phyloP scores from a whole-genome alignment of 2,888 invertebrate genomes.

The Trachelus troglodyta region DNA sequence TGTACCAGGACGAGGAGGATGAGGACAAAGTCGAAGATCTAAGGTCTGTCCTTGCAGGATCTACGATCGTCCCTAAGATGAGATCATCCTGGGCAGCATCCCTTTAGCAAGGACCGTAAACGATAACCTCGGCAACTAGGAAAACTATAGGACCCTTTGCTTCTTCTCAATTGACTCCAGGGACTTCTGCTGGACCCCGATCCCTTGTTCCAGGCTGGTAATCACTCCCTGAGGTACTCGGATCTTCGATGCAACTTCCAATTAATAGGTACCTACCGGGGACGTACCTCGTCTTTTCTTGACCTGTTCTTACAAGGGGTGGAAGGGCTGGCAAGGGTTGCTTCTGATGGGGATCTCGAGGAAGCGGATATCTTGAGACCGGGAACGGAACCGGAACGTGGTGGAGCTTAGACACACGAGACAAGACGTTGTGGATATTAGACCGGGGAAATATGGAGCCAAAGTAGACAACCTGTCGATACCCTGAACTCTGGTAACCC shows the following conservation, averaged over 20 bases:
- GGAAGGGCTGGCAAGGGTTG: not conserved
- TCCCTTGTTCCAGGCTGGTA: not conserved
- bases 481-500: slow-evolving; percentile 43
- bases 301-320: not conserved
- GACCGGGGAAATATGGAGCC: slow-evolving; percentile 46
- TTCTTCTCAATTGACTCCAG: not conserved
- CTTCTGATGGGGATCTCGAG: not conserved
- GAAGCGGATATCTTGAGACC: not conserved
- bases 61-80: slow-evolving; percentile 62
- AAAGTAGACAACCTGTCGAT: slow-evolving; percentile 61
- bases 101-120: not conserved
- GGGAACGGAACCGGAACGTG: not conserved
- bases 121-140: not conserved
- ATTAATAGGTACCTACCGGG: not conserved
- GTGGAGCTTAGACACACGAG: slow-evolving; percentile 50
- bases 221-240: not conserved
- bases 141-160: not conserved
- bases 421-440: slow-evolving; percentile 61
- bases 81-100: slow-evolving; percentile 46
- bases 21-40: slow-evolving; percentile 55
- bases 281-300: not conserved
- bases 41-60: slow-evolving; percentile 62
- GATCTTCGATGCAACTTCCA: not conserved
- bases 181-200: not conserved
- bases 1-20: slow-evolving; percentile 40